These are phyloP conservation scores for Maccullochella peelii DNA, from an alignment of 2,113 vertebrate genomes.

Conservation along the genomic window DNA sequence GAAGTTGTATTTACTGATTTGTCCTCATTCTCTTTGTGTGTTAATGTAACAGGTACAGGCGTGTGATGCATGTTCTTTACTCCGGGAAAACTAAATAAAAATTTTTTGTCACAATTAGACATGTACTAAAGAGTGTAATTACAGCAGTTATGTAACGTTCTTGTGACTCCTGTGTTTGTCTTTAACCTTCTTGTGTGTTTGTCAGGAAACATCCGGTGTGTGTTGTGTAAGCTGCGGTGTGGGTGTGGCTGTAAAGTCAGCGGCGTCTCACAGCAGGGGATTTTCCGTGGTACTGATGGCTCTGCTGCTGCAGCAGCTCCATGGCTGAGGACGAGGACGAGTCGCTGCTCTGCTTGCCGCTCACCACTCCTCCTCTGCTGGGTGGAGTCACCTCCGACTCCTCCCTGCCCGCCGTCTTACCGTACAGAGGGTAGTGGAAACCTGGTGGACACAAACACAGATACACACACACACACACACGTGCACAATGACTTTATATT, in stretches of 20 bases:
- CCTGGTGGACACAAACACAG: conserved; percentile 73
- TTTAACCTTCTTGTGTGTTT: neutral
- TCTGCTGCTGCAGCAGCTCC: conserved; percentile 95
- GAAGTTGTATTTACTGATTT: neutral
- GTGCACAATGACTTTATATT: neutral
- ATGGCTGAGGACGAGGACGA: conserved; percentile 86
- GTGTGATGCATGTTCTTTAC: no score
- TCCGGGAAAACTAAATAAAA: neutral
- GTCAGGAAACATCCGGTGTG: neutral
- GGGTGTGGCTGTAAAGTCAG: neutral
- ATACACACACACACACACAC: conserved; percentile 10
- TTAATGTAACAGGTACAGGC: neutral
- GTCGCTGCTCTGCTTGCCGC: conserved; percentile 88
- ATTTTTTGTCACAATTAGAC: neutral
- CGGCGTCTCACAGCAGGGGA: conserved; percentile 90
- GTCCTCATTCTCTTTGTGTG: neutral
- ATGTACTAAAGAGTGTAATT: neutral
- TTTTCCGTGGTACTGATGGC: conserved; percentile 93
- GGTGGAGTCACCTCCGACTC: conserved; percentile 92
- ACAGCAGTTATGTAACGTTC: neutral
- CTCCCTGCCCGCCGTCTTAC: conserved; percentile 97
- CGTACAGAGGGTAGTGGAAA: conserved; percentile 98
- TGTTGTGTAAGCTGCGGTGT: neutral
- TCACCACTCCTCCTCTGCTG: conserved; percentile 87
- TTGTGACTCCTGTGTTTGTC: neutral